phyloP scores from a whole-genome alignment of 2,888 invertebrate genomes.

The Molanna angustata region DNA sequence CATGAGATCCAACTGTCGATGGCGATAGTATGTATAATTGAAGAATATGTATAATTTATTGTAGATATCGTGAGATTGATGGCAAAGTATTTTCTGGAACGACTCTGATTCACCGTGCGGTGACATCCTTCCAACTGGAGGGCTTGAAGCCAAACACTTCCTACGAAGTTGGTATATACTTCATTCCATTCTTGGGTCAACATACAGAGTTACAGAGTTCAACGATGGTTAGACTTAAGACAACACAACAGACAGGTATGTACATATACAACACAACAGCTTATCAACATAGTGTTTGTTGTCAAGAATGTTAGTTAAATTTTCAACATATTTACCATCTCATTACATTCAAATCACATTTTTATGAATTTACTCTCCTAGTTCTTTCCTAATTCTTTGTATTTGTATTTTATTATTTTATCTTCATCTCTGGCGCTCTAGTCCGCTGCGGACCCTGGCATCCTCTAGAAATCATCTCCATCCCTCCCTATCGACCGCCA shows the following conservation, averaged over 20 bases:
- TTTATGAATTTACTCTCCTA: no score
- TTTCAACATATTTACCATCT: conserved; percentile 1
- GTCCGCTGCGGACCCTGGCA: no score
- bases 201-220: conserved; percentile 75
- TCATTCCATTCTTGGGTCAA: conserved; percentile 79
- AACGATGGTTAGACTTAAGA: conserved; percentile 66
- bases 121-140: conserved; percentile 73
- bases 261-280: no score
- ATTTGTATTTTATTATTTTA: no score
- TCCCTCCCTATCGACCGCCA: no score
- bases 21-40: no score
- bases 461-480: no score
- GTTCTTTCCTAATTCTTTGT: no score
- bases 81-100: conserved; percentile 83
- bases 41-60: neutral
- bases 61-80: conserved; percentile 75
- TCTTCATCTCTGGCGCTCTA: no score
- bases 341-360: no score
- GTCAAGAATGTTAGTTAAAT: neutral
- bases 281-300: no score
- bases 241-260: conserved; percentile 66
- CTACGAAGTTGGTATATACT: conserved; percentile 81
- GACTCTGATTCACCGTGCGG: conserved; percentile 78
- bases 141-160: conserved; percentile 73
- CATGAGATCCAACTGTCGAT: no score